A percentile compares a stretch with the other conserved stretches of the same genome.
These are phyloP conservation scores for Aphidius ervi DNA, from an alignment of 1,140 invertebrate species.

Conservation along the genomic window DNA sequence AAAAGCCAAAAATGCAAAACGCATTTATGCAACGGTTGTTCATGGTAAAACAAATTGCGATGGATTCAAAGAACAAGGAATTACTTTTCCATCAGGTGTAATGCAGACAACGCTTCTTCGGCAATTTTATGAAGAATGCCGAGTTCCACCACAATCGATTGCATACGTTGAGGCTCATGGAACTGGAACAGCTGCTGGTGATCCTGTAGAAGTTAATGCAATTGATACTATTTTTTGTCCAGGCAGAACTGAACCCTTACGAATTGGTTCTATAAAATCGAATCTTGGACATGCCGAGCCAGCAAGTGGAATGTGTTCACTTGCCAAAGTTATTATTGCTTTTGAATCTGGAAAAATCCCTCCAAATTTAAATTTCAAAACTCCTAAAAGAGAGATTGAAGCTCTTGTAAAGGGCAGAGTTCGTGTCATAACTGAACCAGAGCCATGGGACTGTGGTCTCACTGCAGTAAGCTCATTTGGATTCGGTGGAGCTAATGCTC, in stretches of 20 bases:
- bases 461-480: slow-evolving; percentile 62
- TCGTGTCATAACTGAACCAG: slow-evolving; percentile 62
- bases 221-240: slow-evolving; percentile 79
- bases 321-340: slow-evolving; percentile 72
- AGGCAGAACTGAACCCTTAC: slow-evolving; percentile 63
- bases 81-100: slow-evolving; percentile 85
- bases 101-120: slow-evolving; percentile 74
- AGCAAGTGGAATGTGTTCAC: slow-evolving; percentile 78
- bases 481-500: slow-evolving; percentile 64
- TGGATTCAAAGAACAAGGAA: slow-evolving; percentile 81
- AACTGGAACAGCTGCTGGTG: slow-evolving; percentile 76
- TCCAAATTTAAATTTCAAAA: slow-evolving; percentile 69
- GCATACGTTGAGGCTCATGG: slow-evolving; percentile 90
- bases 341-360: slow-evolving; percentile 68
- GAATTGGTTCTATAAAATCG: slow-evolving; percentile 88
- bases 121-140: slow-evolving; percentile 84
- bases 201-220: slow-evolving; percentile 83
- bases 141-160: slow-evolving; percentile 66
- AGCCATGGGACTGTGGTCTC: slow-evolving; percentile 59
- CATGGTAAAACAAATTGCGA: slow-evolving; percentile 72
- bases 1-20: slow-evolving; percentile 70
- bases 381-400: slow-evolving; percentile 64
- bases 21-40: slow-evolving; percentile 69
- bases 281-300: slow-evolving; percentile 92
- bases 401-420: slow-evolving; percentile 62